Percentiles rank a stretch among this genome's conserved stretches.
Evolutionary conservation across 2,797 vertebrate genomes (phyloP).

Genomic region (Poeciliopsis presidionis): DNA sequence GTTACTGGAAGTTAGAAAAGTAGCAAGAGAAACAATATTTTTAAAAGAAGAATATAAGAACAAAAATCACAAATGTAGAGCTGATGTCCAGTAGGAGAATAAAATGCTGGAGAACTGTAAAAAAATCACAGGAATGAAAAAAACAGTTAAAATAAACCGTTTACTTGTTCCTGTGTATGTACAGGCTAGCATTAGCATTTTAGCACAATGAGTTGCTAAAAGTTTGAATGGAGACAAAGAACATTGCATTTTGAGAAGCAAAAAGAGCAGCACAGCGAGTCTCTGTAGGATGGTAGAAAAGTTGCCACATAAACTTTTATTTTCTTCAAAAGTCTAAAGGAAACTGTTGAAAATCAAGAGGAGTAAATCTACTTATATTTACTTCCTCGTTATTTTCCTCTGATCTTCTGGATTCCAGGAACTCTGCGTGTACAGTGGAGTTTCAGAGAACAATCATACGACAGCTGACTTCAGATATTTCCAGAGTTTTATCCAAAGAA

Average conservation of each 20-base stretch:
- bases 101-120: neutral
- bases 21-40: neutral
- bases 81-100: neutral
- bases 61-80: neutral
- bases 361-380: too few species aligned
- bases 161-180: neutral
- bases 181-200: neutral
- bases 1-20: neutral
- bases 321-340: neutral
- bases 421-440: too few species aligned
- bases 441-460: too few species aligned
- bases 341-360: neutral
- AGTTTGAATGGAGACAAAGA: neutral
- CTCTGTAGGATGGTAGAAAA: neutral
- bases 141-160: neutral
- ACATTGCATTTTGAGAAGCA: neutral
- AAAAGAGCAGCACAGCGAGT: neutral
- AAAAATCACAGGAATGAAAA: neutral
- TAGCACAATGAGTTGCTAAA: neutral
- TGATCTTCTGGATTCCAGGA: too few species aligned
- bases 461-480: too few species aligned
- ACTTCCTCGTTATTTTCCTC: too few species aligned
- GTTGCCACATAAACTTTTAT: neutral
- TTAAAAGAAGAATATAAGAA: neutral
- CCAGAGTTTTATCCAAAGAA: too few species aligned